phyloP scores from a whole-genome alignment of 1,140 invertebrate genomes.

The Cryptotermes secundus region DNA sequence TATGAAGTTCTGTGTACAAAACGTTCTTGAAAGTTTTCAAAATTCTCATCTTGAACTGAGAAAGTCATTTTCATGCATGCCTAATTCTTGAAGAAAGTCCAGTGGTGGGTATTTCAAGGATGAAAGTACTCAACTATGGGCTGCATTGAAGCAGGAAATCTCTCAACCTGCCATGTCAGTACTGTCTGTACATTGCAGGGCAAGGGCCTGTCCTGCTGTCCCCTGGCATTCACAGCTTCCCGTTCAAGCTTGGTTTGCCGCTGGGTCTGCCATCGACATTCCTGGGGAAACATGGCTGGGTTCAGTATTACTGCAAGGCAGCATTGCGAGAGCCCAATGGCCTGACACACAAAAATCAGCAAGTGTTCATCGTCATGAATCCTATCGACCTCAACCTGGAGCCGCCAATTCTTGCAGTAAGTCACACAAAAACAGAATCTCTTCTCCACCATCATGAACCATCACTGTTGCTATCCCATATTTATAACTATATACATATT shows the following conservation, averaged over 20 bases:
- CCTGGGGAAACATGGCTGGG: slow-evolving; percentile 91
- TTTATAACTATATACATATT: no score
- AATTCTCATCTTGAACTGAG: no score
- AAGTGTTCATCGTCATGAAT: slow-evolving; percentile 96
- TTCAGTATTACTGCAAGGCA: slow-evolving; percentile 93
- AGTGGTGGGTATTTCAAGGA: no score
- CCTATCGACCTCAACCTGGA: slow-evolving; percentile 92
- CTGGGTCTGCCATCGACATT: slow-evolving; percentile 90
- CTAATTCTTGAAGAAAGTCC: no score
- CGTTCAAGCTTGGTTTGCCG: slow-evolving; percentile 89
- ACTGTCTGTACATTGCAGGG: slow-evolving; percentile 52
- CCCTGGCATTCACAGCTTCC: slow-evolving; percentile 93
- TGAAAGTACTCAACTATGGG: no score
- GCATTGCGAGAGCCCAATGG: slow-evolving; percentile 86
- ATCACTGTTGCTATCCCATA: no score
- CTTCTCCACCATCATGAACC: no score
- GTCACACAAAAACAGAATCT: slow-evolving; percentile 41
- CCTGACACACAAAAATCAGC: slow-evolving; percentile 91
- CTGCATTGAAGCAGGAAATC: no score
- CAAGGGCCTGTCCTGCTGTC: slow-evolving; percentile 82
- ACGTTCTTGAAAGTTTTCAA: no score
- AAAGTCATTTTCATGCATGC: no score
- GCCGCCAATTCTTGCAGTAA: slow-evolving; percentile 82
- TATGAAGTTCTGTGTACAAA: no score
- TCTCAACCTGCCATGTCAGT: no score